A percentile compares a stretch with the other conserved stretches of the same genome.
Evolutionary conservation across 2,888 invertebrate genomes (phyloP).

Genomic region (Chouioia cunea): DNA sequence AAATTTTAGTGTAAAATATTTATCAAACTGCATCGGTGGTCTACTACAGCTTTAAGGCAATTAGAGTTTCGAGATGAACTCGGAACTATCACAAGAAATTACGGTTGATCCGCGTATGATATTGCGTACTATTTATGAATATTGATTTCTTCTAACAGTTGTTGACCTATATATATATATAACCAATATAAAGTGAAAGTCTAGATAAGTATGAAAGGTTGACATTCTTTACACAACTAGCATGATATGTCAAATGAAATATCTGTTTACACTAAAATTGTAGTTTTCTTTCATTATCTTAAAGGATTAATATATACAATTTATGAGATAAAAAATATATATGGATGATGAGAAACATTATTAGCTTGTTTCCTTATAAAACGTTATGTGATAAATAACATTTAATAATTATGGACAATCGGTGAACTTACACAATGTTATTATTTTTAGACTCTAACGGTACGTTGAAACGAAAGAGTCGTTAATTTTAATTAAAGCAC

Average conservation of each 20-base stretch:
- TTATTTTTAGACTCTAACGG: constrained; percentile 37
- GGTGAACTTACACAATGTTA: constrained; percentile 44
- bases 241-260: constrained; percentile 40
- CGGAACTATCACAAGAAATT: constrained; percentile 57
- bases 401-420: constrained; percentile 42
- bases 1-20: constrained; percentile 52
- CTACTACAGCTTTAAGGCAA: constrained; percentile 62
- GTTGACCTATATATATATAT: no score
- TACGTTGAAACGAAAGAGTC: constrained; percentile 41
- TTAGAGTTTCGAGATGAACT: constrained; percentile 56
- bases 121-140: constrained; percentile 27
- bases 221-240: background rate
- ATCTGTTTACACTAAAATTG: constrained; percentile 21
- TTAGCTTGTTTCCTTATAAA: constrained; percentile 40
- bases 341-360: constrained; percentile 42
- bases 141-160: constrained; percentile 5
- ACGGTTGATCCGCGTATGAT: constrained; percentile 37
- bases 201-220: no score
- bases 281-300: constrained; percentile 12
- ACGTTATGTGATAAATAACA: constrained; percentile 39
- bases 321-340: constrained; percentile 30
- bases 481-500: constrained; percentile 53
- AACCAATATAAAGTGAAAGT: no score
- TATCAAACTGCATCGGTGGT: constrained; percentile 59
- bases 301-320: constrained; percentile 43